Evolutionary conservation across 1,140 invertebrate genomes (phyloP), one percentile per base, ranked within the genome.

Genomic region (Drosophila rufa): DNA sequence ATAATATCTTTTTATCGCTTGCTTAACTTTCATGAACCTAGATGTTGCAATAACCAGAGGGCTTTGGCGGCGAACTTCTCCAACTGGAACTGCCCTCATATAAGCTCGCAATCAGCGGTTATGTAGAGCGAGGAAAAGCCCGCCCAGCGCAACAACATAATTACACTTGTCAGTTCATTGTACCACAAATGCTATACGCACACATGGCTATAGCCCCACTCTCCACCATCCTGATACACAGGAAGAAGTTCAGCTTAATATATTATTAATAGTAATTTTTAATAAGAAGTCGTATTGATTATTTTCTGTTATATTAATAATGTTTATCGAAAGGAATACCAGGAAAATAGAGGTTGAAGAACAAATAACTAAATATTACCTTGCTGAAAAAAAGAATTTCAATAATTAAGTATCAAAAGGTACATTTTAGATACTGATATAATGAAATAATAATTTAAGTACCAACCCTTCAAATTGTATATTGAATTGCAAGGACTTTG

Each of bases 141-240:
- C 59, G 61, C 36, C 84, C 55, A 36, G 61, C 48, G 36, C 56
- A 62, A 75, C 73, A 87, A 89, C 80, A 87, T 87, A 87, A 87
- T 87, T 83, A 89, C 80, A 87, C 83, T 87, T 87, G 83, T 87
- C 83, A 87, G 83, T 87, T 87, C 83, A 87, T 87, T 87, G 84
- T 87, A 79, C 83, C 83, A 83, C 83, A 87, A 73, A 83, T 80
- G 80, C 65, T 53, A 47, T 59, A 66, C 50, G 53, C 70, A 57
- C 43, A 68, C 67, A 48, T 59, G 65, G n/a, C 59, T 7, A 50
- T 47, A 40, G 25, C n/a, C 36, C 7, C 3, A 2, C 12, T 46
- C 15, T 5, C 59, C 17, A 27, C 36, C 36, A 45, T 33, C 27
- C 27, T 40, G 8, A 4, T 40, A 56, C 53, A 56, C 53, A 25